Evolutionary conservation across 53 echinoderm and acorn worm genomes (phyloP).

Genomic region (Astropecten irregularis): DNA sequence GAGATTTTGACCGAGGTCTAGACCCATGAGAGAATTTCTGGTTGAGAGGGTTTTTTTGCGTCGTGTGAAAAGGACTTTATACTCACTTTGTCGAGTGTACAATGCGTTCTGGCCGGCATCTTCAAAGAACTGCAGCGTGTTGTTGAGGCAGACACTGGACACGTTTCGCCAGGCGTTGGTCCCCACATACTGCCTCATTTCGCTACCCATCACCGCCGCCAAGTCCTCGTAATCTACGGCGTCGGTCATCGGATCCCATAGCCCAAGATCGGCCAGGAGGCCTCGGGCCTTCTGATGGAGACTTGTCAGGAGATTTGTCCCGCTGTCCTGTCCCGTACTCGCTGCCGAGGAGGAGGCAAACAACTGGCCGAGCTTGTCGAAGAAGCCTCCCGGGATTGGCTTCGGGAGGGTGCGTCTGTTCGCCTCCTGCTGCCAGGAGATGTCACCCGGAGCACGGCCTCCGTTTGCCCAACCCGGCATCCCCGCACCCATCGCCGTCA

Average conservation of each 20-base stretch:
- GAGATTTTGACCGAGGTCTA: too few species aligned
- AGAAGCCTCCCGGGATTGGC: too few species aligned
- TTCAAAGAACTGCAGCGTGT: background rate
- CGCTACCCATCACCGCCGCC: background rate
- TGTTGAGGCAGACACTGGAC: constrained; percentile 1
- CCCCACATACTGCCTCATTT: background rate
- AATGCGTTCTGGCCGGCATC: background rate
- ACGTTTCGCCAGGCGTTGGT: background rate
- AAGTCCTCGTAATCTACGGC: background rate
- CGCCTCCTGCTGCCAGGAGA: too few species aligned
- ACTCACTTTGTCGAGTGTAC: constrained; percentile 19
- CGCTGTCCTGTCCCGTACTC: background rate
- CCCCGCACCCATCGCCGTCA: too few species aligned
- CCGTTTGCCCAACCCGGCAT: too few species aligned
- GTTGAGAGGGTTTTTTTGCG: too few species aligned
- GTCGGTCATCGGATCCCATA: background rate
- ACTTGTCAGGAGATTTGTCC: background rate
- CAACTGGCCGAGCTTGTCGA: background rate
- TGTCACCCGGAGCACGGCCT: too few species aligned
- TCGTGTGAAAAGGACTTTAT: too few species aligned
- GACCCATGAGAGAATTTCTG: too few species aligned
- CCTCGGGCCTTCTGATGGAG: background rate
- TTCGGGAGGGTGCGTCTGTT: too few species aligned
- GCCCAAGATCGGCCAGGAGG: background rate
- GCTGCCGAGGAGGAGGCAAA: background rate